A percentile compares a stretch with the other conserved stretches of the same genome.
Evolutionary conservation across 2,113 vertebrate species (phyloP).

Genomic region (Bujurquina vittata): DNA sequence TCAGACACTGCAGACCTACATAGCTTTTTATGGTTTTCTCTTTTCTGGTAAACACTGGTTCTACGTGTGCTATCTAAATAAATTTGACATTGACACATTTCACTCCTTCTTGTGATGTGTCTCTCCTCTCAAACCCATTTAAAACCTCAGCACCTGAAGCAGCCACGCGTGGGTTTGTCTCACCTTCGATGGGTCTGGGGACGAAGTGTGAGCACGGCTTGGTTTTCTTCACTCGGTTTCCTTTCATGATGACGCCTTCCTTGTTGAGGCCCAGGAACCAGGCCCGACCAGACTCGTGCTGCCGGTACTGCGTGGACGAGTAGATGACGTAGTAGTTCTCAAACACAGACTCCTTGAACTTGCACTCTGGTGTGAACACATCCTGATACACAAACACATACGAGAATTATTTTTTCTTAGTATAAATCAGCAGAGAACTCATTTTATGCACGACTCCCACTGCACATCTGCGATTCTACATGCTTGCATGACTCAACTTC

Average conservation of each 20-base stretch:
- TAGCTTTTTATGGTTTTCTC: too few species aligned
- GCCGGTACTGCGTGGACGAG: slow-evolving; percentile 95
- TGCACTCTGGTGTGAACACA: slow-evolving; percentile 95
- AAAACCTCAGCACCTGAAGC: not conserved
- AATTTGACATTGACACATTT: too few species aligned
- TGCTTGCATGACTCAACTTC: not conserved
- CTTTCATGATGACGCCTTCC: slow-evolving; percentile 97
- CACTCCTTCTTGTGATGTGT: not conserved
- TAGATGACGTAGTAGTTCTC: slow-evolving; percentile 99
- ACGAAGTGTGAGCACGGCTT: slow-evolving; percentile 98
- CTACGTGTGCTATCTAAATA: too few species aligned
- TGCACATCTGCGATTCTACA: not conserved
- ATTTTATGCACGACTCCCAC: too few species aligned
- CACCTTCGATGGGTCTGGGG: slow-evolving; percentile 97
- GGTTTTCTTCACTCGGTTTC: slow-evolving; percentile 98
- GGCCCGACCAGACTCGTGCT: slow-evolving; percentile 95
- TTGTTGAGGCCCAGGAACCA: slow-evolving; percentile 99
- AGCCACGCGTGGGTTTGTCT: not conserved
- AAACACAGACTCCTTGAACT: slow-evolving; percentile 98
- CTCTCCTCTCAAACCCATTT: not conserved
- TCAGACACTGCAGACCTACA: not conserved
- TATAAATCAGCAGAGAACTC: not conserved
- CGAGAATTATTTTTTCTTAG: not conserved
- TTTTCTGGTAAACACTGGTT: too few species aligned
- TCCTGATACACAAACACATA: slow-evolving; percentile 81